A percentile compares a stretch with the other conserved stretches of the same genome.
Conservation (phyloP, 2,797 vertebrate genomes). For the Gallinago solitaria region DNA sequence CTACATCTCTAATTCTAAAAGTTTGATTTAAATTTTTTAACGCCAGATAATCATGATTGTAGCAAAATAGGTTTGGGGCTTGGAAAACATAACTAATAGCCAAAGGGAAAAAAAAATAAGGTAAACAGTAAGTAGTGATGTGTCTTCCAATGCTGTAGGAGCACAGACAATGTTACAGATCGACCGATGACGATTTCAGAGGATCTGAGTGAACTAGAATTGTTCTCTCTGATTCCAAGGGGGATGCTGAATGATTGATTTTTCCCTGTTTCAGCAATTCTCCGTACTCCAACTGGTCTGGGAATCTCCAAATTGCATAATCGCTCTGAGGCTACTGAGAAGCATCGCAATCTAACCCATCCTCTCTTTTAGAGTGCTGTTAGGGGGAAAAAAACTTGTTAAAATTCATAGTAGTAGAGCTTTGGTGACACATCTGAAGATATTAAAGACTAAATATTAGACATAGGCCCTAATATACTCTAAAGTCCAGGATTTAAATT, state of each 20-base stretch:
- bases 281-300: not conserved
- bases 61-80: not conserved
- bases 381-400: not conserved
- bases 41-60: not conserved
- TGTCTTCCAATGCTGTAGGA: not conserved
- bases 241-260: not conserved
- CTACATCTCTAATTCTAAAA: not conserved
- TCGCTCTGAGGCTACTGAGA: not conserved
- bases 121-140: not conserved
- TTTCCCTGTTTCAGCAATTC: not conserved
- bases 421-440: not conserved
- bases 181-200: not conserved
- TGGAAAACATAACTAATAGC: not conserved
- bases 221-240: not conserved
- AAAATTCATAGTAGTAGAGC: not conserved
- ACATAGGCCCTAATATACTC: not conserved
- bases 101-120: not conserved
- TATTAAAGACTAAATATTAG: not conserved
- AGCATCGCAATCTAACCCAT: not conserved
- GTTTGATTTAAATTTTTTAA: not conserved
- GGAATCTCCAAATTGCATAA: not conserved
- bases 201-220: not conserved
- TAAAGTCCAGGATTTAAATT: not conserved
- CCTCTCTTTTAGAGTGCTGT: not conserved
- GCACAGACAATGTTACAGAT: not conserved